A percentile compares a stretch with the other conserved stretches of the same genome.
These are phyloP conservation scores for Mnemiopsis leidyi DNA, from an alignment of 37 sponge, comb jelly and placozoan species.

Conservation along the genomic window DNA sequence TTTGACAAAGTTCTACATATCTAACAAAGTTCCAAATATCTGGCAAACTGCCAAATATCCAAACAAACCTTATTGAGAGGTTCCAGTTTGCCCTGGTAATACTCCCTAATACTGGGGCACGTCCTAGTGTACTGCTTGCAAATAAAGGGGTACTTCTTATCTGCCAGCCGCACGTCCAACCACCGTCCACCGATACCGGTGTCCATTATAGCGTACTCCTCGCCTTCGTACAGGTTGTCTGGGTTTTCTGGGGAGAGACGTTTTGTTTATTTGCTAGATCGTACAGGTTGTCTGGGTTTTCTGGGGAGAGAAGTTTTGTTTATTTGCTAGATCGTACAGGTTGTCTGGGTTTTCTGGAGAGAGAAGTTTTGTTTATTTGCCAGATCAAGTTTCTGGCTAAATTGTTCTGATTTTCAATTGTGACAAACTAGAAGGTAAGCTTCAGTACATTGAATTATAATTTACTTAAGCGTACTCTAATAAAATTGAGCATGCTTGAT, in stretches of 20 bases:
- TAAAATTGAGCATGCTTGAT: too few relatives aligned
- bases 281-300: constrained; percentile 7
- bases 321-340: neutral
- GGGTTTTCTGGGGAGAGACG: neutral
- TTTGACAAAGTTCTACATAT: too few relatives aligned
- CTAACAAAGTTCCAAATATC: too few relatives aligned
- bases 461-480: too few relatives aligned
- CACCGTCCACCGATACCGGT: neutral
- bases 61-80: neutral
- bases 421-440: too few relatives aligned
- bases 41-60: too few relatives aligned
- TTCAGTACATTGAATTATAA: too few relatives aligned
- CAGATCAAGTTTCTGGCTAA: too few relatives aligned
- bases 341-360: neutral
- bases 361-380: neutral
- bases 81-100: constrained; percentile 3
- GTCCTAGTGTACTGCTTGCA: neutral
- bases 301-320: constrained; percentile 4
- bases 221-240: constrained; percentile 3
- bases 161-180: neutral
- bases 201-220: constrained; percentile 44
- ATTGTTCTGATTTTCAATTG: too few relatives aligned
- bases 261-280: neutral
- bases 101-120: constrained; percentile 45
- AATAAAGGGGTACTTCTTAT: neutral